A percentile compares a stretch with the other conserved stretches of the same genome.
These are phyloP conservation scores for Sceloporus undulatus DNA, from an alignment of 2,113 vertebrate species.

Conservation along the genomic window DNA sequence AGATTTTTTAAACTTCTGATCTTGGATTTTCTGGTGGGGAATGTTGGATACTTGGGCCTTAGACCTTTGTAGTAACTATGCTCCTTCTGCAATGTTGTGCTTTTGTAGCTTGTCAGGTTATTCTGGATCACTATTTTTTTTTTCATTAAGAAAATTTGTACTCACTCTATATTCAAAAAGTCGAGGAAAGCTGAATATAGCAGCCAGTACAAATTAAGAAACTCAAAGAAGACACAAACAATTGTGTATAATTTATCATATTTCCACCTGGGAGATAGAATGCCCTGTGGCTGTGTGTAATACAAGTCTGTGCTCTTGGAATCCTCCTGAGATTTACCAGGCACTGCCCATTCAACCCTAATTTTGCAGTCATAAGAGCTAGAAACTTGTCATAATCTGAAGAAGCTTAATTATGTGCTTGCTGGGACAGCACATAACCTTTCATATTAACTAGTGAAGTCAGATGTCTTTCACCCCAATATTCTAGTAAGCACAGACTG, in stretches of 20 bases:
- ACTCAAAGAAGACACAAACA: neutral
- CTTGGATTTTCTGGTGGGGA: neutral
- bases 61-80: neutral
- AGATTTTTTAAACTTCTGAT: neutral
- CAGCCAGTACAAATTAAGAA: neutral
- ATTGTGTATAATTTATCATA: neutral
- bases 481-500: conserved; percentile 28
- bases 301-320: neutral
- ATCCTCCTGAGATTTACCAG: neutral
- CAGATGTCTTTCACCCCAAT: neutral
- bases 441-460: neutral
- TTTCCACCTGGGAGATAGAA: neutral
- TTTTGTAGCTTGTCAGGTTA: conserved; percentile 1
- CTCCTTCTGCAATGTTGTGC: neutral
- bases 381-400: neutral
- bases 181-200: neutral
- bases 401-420: neutral
- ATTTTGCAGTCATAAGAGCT: neutral
- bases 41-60: neutral
- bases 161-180: neutral
- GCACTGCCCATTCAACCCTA: neutral
- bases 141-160: neutral
- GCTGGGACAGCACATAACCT: neutral
- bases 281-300: neutral
- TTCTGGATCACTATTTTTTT: neutral